Conservation (phyloP, 2,113 vertebrate genomes). For the Pogonocichla stellata region DNA sequence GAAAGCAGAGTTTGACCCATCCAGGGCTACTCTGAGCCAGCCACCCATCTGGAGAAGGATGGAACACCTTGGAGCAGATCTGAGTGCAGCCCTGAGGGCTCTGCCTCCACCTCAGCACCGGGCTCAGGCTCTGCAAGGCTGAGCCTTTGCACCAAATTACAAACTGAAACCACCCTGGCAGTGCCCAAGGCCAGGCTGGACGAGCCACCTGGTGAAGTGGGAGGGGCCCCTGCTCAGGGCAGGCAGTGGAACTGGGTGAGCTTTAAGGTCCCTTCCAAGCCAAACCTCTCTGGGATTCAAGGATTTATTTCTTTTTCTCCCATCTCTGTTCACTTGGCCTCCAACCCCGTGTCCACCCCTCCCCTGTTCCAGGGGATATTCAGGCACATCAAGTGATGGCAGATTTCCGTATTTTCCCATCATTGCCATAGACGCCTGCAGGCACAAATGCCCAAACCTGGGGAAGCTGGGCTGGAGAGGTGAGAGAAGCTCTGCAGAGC, state of each 20-base stretch:
- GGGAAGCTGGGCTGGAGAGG: background rate
- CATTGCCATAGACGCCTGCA: background rate
- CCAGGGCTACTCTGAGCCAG: background rate
- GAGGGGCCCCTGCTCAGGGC: background rate
- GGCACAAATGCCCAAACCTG: background rate
- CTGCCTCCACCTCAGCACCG: background rate
- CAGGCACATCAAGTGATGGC: background rate
- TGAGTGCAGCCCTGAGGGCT: accelerated
- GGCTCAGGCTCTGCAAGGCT: background rate
- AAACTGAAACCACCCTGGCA: background rate
- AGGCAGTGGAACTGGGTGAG: background rate
- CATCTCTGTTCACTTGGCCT: background rate
- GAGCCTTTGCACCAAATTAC: background rate
- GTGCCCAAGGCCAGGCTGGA: background rate
- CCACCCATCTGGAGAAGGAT: background rate
- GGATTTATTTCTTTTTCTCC: background rate
- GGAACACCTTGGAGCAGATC: background rate
- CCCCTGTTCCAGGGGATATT: background rate
- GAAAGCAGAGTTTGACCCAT: background rate
- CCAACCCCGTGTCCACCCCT: background rate
- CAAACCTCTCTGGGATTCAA: background rate
- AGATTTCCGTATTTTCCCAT: background rate
- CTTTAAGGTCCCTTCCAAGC: no score
- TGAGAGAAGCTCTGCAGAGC: background rate
- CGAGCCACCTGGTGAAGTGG: accelerated